A percentile compares a stretch with the other conserved stretches of the same genome.
phyloP scores from a whole-genome alignment of 2,797 vertebrate species.

The Artibeus jamaicensis region DNA sequence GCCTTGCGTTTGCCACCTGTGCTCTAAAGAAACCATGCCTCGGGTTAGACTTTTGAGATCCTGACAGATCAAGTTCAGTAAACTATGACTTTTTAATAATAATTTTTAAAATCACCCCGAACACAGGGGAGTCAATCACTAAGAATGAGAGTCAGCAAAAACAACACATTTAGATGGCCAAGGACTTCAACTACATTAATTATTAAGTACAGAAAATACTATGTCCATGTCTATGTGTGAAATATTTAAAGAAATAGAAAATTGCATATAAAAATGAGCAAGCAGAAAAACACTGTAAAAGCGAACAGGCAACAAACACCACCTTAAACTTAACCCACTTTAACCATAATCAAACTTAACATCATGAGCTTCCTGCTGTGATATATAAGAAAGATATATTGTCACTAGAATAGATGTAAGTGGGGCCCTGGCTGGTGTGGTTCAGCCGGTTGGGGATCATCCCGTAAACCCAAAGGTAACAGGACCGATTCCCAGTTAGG shows the following conservation, averaged over 20 bases:
- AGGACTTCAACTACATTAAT: background rate
- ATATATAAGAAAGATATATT: background rate
- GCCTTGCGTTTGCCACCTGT: no score
- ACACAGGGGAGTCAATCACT: background rate
- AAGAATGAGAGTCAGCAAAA: background rate
- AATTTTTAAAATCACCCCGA: background rate
- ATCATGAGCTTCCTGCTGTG: background rate
- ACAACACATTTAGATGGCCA: background rate
- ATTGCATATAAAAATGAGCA: background rate
- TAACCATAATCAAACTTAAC: background rate
- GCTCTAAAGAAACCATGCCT: background rate
- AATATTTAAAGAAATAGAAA: background rate
- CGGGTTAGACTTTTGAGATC: background rate
- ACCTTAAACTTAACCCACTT: background rate
- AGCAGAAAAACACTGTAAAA: background rate
- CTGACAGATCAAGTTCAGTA: background rate
- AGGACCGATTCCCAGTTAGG: background rate
- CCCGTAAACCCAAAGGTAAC: background rate
- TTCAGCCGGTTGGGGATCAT: background rate
- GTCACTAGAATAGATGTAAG: background rate
- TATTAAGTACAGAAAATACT: background rate
- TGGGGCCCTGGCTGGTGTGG: background rate
- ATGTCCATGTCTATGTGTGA: background rate
- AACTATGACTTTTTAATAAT: background rate
- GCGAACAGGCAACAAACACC: background rate